These are phyloP conservation scores for Pterostichus niger DNA, from an alignment of 2,888 invertebrate genomes.

Conservation along the genomic window DNA sequence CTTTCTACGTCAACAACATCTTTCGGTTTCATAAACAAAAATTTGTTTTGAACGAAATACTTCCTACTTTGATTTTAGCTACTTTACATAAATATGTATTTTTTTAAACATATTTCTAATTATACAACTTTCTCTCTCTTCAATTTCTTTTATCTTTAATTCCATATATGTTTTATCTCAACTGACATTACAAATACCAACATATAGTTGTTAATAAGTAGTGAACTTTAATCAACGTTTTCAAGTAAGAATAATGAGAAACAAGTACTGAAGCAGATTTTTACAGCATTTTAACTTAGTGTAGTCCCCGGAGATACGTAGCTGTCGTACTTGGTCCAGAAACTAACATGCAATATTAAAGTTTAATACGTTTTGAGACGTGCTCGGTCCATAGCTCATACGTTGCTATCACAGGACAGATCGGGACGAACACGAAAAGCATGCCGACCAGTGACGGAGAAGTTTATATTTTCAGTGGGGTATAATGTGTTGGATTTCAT, in stretches of 20 bases:
- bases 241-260: no score
- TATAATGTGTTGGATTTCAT: no score
- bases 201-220: neutral
- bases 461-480: no score
- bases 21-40: no score
- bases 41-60: neutral
- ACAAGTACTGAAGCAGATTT: slow-evolving; percentile 3
- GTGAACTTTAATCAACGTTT: no score
- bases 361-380: slow-evolving; percentile 64
- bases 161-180: neutral
- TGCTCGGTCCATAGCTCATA: slow-evolving; percentile 61
- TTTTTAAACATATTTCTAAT: no score
- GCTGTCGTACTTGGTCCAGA: slow-evolving; percentile 23
- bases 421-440: neutral
- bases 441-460: no score
- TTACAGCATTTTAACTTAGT: slow-evolving; percentile 36
- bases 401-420: neutral
- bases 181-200: neutral
- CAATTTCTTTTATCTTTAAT: neutral
- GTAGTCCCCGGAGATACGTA: slow-evolving; percentile 36
- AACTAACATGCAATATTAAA: slow-evolving; percentile 63
- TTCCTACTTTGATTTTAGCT: neutral
- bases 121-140: slow-evolving; percentile 18
- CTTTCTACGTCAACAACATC: no score
- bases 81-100: no score